Evolutionary conservation across 2,888 invertebrate genomes (phyloP).

Genomic region (Athalia circularis): DNA sequence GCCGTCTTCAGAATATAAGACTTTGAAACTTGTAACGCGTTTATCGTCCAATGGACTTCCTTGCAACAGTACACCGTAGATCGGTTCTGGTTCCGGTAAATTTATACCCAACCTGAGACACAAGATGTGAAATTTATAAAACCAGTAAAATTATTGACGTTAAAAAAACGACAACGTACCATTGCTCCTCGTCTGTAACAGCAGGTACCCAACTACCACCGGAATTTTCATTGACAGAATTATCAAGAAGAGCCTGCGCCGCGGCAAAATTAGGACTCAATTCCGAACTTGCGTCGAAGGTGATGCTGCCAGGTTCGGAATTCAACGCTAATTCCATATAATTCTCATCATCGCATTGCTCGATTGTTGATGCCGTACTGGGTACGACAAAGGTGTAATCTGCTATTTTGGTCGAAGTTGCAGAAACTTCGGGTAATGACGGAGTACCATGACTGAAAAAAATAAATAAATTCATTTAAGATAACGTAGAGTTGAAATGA

Average conservation of each 20-base stretch:
- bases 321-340: conserved; percentile 74
- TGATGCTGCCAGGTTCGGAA: conserved; percentile 68
- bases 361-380: conserved; percentile 73
- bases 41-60: conserved; percentile 83
- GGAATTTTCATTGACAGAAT: conserved; percentile 62
- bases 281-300: conserved; percentile 79
- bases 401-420: conserved; percentile 40
- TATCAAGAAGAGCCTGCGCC: conserved; percentile 75
- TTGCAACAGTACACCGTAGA: conserved; percentile 85
- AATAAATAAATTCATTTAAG: not conserved
- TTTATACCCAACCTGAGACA: conserved; percentile 78
- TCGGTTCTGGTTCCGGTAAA: conserved; percentile 79
- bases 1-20: conserved; percentile 83
- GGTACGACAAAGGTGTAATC: conserved; percentile 49
- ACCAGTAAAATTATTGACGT: not conserved
- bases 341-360: conserved; percentile 72
- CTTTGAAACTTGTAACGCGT: conserved; percentile 86
- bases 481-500: not conserved
- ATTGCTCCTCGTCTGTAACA: conserved; percentile 79
- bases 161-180: conserved; percentile 60
- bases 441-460: not conserved
- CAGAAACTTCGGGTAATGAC: conserved; percentile 58
- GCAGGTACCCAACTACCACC: conserved; percentile 84
- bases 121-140: conserved; percentile 8
- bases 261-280: conserved; percentile 76